Evolutionary conservation across 2,888 invertebrate species (phyloP), one percentile per base, ranked within the genome.

Genomic region (Sympetrum striolatum): DNA sequence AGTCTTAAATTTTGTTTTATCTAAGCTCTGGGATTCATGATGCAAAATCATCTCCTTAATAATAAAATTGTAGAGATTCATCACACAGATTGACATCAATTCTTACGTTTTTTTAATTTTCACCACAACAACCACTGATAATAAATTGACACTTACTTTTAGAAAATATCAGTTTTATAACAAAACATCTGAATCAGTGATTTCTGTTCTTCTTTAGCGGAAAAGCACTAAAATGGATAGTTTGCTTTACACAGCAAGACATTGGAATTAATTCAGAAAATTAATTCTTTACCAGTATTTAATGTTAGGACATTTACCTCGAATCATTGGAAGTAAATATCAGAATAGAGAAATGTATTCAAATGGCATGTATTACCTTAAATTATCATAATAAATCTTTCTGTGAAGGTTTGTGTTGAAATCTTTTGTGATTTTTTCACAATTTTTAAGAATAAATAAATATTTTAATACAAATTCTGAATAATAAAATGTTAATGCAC

Each of bases 1-100:
- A 18, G 35, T 44, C 58, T 53, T n/a, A 22, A 35, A 35, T 31
- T 22, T 44, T 44, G 53, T 53, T 35, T 58, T 35, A 58, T 18
- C 58, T 82, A 82, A 82, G 82, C 82, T 86, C 60, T 15, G 37
- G 31, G 39, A 64, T 86, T 86, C 37, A 60, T 86, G 64, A 64
- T 86, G 60, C 37, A 60, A 58, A 64, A 60, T n/a, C 5, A 37
- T 37, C 60, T 82, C 15, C 31, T 58, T 35, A 53, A 8, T n/a
- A 48, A n/a, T 82, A 6, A 82, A 44, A 64, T 35, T 10, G 2
- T 86, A 2, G 14, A 82, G 22, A 82, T 53, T 86, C 37, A 82
- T 53, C n/a, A 64, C 60, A 86, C 37, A 60, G 35, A 14, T 60
- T 64, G 14, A 73, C 60, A 60, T 35, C 37, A 37, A 35, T 35